A percentile compares a stretch with the other conserved stretches of the same genome.
phyloP scores from a whole-genome alignment of 2,888 invertebrate genomes.

The Campoplex capitator region DNA sequence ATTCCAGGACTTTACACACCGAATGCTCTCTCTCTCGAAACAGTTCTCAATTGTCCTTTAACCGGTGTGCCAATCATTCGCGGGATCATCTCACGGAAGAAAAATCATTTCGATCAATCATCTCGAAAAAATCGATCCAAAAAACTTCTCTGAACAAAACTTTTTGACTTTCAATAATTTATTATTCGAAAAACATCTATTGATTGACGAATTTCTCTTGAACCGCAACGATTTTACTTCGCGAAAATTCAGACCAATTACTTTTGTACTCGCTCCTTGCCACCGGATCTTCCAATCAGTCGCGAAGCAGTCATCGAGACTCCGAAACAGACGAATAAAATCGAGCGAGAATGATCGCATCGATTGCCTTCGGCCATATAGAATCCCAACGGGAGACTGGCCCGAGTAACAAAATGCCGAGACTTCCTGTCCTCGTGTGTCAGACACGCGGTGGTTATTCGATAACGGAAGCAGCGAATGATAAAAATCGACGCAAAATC shows the following conservation, averaged over 20 bases:
- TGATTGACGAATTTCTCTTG: no score
- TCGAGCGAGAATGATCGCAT: not conserved
- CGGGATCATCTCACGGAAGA: not conserved
- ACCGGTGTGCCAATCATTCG: not conserved
- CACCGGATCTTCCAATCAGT: no score
- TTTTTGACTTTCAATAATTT: not conserved
- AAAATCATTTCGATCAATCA: not conserved
- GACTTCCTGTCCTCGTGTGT: conserved; percentile 49
- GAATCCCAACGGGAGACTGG: not conserved
- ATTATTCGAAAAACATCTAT: no score
- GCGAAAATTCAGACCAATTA: no score
- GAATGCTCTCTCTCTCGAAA: not conserved
- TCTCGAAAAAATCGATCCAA: not conserved
- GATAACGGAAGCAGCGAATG: conserved; percentile 73
- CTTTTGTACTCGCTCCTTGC: no score
- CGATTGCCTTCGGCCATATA: not conserved
- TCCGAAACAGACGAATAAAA: not conserved
- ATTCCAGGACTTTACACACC: not conserved
- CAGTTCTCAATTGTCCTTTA: conserved; percentile 5
- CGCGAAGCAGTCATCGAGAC: no score
- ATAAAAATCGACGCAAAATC: conserved; percentile 76
- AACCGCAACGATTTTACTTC: no score
- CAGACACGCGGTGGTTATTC: conserved; percentile 65
- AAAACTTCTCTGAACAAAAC: no score
- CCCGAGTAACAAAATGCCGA: conserved; percentile 11